Conservation (phyloP, 92 coral and sea anemone species). For the Actinostola sp. region DNA sequence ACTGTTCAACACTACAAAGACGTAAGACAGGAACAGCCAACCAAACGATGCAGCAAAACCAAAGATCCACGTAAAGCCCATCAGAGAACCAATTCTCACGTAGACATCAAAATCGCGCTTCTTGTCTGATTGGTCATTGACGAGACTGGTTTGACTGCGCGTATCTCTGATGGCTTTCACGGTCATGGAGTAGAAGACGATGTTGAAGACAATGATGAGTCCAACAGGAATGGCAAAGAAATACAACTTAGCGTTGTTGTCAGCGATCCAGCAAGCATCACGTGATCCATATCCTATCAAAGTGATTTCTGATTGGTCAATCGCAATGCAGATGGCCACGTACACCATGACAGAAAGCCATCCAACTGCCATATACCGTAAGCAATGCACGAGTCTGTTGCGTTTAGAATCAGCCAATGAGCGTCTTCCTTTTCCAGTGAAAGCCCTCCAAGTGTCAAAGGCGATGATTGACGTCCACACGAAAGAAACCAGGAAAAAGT, state of each 20-base stretch:
- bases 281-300: constrained; percentile 49
- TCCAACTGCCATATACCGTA: constrained; percentile 61
- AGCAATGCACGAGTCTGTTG: constrained; percentile 32
- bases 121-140: constrained; percentile 12
- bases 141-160: constrained; percentile 26
- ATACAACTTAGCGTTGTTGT: constrained; percentile 24
- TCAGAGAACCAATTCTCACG: constrained; percentile 40
- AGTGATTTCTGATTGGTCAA: constrained; percentile 48
- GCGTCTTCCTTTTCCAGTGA: constrained; percentile 33
- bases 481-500: constrained; percentile 42
- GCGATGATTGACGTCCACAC: constrained; percentile 65
- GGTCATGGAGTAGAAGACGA: constrained; percentile 38
- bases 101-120: constrained; percentile 35
- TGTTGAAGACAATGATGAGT: constrained; percentile 30
- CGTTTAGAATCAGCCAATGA: constrained; percentile 6
- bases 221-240: constrained; percentile 49
- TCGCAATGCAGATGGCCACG: constrained; percentile 28
- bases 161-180: constrained; percentile 52
- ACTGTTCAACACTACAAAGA: constrained; percentile 21
- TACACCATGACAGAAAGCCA: constrained; percentile 54
- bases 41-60: constrained; percentile 38
- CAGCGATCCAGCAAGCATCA: constrained; percentile 50
- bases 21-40: constrained; percentile 30
- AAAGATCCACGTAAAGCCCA: constrained; percentile 55
- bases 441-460: constrained; percentile 56